A percentile compares a stretch with the other conserved stretches of the same genome.
Conservation (phyloP, 2,113 vertebrate species). For the Equus przewalskii region DNA sequence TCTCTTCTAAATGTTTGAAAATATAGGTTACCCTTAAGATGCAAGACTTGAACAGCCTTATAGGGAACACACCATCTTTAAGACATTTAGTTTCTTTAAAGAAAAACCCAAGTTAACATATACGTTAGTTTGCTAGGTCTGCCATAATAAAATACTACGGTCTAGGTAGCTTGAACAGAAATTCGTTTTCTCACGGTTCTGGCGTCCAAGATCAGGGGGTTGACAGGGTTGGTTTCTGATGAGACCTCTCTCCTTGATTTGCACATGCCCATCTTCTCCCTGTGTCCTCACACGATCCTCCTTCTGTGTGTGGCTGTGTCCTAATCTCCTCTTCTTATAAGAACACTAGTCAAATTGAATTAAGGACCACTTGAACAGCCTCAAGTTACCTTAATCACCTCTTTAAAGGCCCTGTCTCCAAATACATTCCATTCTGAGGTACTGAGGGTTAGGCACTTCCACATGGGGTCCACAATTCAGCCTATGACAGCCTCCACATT, state of each 20-base stretch:
- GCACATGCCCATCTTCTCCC: not conserved
- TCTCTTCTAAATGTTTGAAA: slow-evolving; percentile 38
- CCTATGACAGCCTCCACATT: not conserved
- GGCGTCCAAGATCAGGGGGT: not conserved
- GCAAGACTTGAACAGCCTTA: not conserved
- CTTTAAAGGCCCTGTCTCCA: not conserved
- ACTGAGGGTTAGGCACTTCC: not conserved
- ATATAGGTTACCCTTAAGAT: not conserved
- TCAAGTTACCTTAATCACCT: not conserved
- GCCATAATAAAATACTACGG: not conserved
- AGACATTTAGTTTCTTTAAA: not conserved
- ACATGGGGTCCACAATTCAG: not conserved
- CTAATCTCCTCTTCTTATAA: not conserved
- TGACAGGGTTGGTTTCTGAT: not conserved
- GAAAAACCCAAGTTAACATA: not conserved
- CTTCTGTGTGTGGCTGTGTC: not conserved
- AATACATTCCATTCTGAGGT: not conserved
- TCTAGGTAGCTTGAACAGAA: not conserved
- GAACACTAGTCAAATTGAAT: not conserved
- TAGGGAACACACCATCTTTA: no score
- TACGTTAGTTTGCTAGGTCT: not conserved
- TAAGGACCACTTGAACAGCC: not conserved
- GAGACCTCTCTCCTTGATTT: not conserved
- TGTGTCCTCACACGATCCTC: not conserved
- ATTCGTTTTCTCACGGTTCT: not conserved